Conservation (phyloP, 1,140 invertebrate genomes). For the Neodiprion pinetum region DNA sequence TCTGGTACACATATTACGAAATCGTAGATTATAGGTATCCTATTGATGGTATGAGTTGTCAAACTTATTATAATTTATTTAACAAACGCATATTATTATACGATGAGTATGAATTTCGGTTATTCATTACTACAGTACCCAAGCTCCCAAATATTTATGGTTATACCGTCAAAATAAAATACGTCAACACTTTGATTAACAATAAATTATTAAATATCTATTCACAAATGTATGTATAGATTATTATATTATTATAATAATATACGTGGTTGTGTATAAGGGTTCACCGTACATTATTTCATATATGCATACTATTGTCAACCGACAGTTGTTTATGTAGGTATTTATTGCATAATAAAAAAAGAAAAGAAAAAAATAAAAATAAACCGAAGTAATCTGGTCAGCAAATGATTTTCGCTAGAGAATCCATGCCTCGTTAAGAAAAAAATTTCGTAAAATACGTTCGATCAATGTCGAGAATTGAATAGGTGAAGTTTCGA, state of each 20-base stretch:
- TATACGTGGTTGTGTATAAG: neutral
- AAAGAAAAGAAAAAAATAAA: neutral
- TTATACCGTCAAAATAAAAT: conserved; percentile 47
- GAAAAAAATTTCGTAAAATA: no score
- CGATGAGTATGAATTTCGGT: no score
- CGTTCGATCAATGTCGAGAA: no score
- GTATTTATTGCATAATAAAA: neutral
- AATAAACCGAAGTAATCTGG: no score
- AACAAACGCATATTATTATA: no score
- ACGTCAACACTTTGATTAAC: conserved; percentile 54
- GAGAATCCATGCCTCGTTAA: no score
- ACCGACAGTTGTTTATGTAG: neutral
- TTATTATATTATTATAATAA: conserved; percentile 38
- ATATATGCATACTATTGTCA: conserved; percentile 20
- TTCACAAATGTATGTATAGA: conserved; percentile 57
- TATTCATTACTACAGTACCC: conserved; percentile 40
- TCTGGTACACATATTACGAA: no score
- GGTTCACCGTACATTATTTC: conserved; percentile 5
- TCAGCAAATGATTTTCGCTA: no score
- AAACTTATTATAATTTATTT: no score
- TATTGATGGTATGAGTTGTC: no score
- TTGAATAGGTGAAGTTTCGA: no score
- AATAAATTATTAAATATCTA: conserved; percentile 63
- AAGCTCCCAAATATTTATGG: conserved; percentile 40
- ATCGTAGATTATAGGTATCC: no score